Base-by-base conservation (phyloP, 2,113 vertebrate genomes). In the Solea solea region DNA sequence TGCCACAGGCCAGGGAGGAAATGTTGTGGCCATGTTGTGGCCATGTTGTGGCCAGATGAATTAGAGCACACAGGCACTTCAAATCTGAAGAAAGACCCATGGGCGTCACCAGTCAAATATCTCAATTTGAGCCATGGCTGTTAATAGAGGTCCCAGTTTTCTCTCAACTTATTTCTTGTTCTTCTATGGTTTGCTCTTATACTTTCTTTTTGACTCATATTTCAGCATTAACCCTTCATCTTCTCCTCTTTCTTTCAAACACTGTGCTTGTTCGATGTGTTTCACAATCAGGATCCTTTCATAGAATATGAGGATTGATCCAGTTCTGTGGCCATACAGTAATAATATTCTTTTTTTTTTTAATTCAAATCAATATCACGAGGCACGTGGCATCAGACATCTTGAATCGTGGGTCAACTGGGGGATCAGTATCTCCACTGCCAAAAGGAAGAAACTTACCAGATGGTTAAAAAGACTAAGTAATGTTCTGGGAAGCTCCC, bases 11-110 rank as follows among this genome's bases (percentile, higher is more conserved):
- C 46, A 58, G 25, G 34, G 57, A 74, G 72, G 80, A 85, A 86
- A 77, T 70, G 72, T 67, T 76, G 73, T 73, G 76, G 74, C 48
- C 9, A 1, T 44, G 72, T 67, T 76, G 73, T 73, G 76, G 74
- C 48, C 9, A 1, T 44, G 28, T 65, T 81, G 59, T 5, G 62
- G 80, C 34, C 52, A 57, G 54, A 84, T 74, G 76, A 84, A 85
- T 89, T 71, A 88, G 76, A 71, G 58, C 40, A 63, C 34, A 63
- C 49, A 90, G 28, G 48, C 77, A 88, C 71, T 85, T 66, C 25
- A 51, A 66, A 50, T 78, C 74, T 61, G 9, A 72, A 79, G 50
- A 72, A 51, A 74, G 61, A 81, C 59, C 8, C 34, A 1, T 5
- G 6, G 5, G 3, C 28, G 14, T 34, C 3, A 14, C 13, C 28